Conservation (phyloP, 2,888 invertebrate genomes). For the Marasmarcha lunaedactyla region DNA sequence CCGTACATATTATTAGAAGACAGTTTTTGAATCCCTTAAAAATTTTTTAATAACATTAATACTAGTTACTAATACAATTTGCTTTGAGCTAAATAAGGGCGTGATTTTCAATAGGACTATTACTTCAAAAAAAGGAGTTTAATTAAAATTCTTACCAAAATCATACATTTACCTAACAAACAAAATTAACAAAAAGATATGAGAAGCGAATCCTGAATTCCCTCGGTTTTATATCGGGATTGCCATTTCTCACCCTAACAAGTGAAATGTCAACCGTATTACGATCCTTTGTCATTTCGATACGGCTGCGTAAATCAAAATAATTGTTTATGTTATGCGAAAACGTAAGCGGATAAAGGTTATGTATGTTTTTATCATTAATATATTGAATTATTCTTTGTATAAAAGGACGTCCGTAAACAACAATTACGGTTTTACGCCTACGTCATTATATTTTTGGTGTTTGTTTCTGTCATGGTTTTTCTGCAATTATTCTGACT, state of each 20-base stretch:
- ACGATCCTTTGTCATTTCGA: slow-evolving; percentile 59
- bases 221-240: slow-evolving; percentile 16
- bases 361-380: background rate
- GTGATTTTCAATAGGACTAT: too few species aligned
- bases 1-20: too few species aligned
- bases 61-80: too few species aligned
- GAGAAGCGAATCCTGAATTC: slow-evolving; percentile 27
- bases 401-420: too few species aligned
- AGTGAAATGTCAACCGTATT: slow-evolving; percentile 47
- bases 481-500: too few species aligned
- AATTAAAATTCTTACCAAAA: too few species aligned
- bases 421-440: background rate
- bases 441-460: background rate
- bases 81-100: too few species aligned
- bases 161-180: slow-evolving; percentile 11
- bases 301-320: slow-evolving; percentile 44
- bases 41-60: too few species aligned
- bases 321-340: slow-evolving; percentile 18
- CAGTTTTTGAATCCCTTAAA: too few species aligned
- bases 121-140: too few species aligned
- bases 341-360: slow-evolving; percentile 1
- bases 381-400: slow-evolving; percentile 1
- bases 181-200: slow-evolving; percentile 23
- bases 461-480: background rate
- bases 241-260: slow-evolving; percentile 46